Base-by-base conservation (phyloP, 2,113 vertebrate species). In the Tetraodon nigroviridis region DNA sequence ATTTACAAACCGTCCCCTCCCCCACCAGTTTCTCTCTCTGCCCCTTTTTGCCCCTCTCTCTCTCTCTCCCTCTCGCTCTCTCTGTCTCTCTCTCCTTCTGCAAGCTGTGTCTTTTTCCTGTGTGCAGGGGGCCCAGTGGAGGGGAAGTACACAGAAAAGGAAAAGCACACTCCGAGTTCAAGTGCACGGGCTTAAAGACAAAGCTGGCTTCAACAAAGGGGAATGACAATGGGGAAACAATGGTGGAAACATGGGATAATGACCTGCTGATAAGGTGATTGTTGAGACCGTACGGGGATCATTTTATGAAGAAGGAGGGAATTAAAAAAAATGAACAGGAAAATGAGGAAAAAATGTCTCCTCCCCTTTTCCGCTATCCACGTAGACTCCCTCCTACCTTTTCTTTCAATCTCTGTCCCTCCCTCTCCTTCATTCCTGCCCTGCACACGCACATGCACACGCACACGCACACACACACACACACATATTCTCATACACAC, bases 131-230 rank as follows among this genome's bases (percentile, higher is more conserved):
- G 86, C 81, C 80, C 79, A 69, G 67, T 69, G n/a, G 67, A 83
- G 81, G 88, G 84, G 85, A 85, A 87, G 84, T 84, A 76, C 73
- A 75, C 64, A 17, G 75, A 80, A 74, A 78, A 81, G 84, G 80
- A 85, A 84, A 86, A 84, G 79, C 81, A 67, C 80, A 82, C 83
- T 84, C 79, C 20, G 83, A 88, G 87, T 89, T 90, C 89, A 90
- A 89, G 89, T 89, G 87, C 86, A 84, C 64, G 2, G 61, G 73
- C 76, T 86, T 84, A 84, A 86, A 85, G 80, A 80, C 79, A 82
- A 74, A 85, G 81, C 82, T 84, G 86, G 74, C 67, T 67, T 50
- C 42, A 66, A 82, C 77, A 79, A 80, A 76, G 66, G 63, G 51
- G 60, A 42, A 46, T 66, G 55, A 69, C 53, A 57, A 71, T 48